These are phyloP conservation scores for Monochamus alternatus DNA, from an alignment of 2,888 invertebrate genomes.

Conservation along the genomic window DNA sequence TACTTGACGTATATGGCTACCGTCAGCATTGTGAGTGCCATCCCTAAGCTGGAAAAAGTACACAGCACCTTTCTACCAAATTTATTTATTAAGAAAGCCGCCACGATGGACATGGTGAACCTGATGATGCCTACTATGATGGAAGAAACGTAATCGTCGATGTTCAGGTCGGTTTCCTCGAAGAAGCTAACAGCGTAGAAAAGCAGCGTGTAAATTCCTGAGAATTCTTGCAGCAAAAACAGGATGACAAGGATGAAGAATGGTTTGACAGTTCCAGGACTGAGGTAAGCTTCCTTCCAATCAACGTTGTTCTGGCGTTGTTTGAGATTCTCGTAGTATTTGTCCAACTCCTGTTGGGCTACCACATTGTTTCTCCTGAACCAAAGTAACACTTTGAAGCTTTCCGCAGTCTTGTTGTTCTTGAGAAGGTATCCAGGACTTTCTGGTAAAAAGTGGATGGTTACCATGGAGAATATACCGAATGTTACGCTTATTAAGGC, in stretches of 20 bases:
- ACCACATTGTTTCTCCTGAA: conserved; percentile 76
- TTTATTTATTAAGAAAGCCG: conserved; percentile 78
- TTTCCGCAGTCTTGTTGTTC: conserved; percentile 74
- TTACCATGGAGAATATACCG: conserved; percentile 74
- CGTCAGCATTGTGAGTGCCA: conserved; percentile 76
- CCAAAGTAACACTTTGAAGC: conserved; percentile 77
- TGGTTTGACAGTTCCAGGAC: conserved; percentile 78
- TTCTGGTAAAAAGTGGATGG: conserved; percentile 79
- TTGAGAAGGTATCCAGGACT: conserved; percentile 80
- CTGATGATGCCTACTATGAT: conserved; percentile 81
- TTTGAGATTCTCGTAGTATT: conserved; percentile 54
- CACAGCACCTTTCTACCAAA: conserved; percentile 78
- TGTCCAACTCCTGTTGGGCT: conserved; percentile 78
- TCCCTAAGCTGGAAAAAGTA: conserved; percentile 77
- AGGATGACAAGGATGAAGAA: conserved; percentile 78
- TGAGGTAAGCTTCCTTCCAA: conserved; percentile 66
- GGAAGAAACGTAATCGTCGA: conserved; percentile 79
- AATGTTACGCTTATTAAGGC: conserved; percentile 77
- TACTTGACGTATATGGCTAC: conserved; percentile 66
- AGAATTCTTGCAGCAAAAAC: conserved; percentile 82
- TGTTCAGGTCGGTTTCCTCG: conserved; percentile 77
- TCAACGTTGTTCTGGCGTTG: conserved; percentile 50
- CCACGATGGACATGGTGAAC: conserved; percentile 79
- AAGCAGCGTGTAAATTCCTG: conserved; percentile 82
- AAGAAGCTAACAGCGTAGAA: conserved; percentile 84